phyloP scores from a whole-genome alignment of 2,113 vertebrate species.

The Coptodon bakossiorum region DNA sequence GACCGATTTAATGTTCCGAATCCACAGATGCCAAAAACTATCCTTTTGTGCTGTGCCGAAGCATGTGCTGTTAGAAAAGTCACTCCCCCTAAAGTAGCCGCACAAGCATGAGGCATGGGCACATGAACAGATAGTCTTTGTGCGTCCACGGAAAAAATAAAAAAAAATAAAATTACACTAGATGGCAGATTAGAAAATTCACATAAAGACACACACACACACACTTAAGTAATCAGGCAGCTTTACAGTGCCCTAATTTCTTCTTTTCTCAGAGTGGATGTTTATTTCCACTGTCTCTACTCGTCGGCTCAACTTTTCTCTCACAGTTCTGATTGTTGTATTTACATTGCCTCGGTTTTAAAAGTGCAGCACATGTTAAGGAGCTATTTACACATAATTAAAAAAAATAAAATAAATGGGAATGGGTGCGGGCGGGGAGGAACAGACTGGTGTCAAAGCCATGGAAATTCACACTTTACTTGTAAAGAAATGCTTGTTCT shows the following conservation, averaged over 20 bases:
- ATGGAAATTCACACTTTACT: not conserved
- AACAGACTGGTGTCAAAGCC: not conserved
- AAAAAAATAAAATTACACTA: not conserved
- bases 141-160: not conserved
- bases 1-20: not conserved
- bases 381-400: slow-evolving; percentile 59
- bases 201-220: not conserved
- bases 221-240: slow-evolving; percentile 12
- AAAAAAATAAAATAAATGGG: slow-evolving; percentile 1
- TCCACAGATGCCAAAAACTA: not conserved
- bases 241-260: not conserved
- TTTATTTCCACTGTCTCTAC: not conserved
- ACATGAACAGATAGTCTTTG: slow-evolving; percentile 20
- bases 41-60: slow-evolving; percentile 1
- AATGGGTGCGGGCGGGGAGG: not conserved
- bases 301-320: not conserved
- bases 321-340: slow-evolving; percentile 13
- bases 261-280: not conserved
- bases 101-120: not conserved
- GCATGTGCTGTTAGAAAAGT: slow-evolving; percentile 3
- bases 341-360: slow-evolving; percentile 45
- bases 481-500: slow-evolving; percentile 52
- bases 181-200: not conserved
- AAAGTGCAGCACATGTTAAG: slow-evolving; percentile 45
- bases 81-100: not conserved